Conservation (phyloP, 2,888 invertebrate genomes). For the Pollenia angustigena region DNA sequence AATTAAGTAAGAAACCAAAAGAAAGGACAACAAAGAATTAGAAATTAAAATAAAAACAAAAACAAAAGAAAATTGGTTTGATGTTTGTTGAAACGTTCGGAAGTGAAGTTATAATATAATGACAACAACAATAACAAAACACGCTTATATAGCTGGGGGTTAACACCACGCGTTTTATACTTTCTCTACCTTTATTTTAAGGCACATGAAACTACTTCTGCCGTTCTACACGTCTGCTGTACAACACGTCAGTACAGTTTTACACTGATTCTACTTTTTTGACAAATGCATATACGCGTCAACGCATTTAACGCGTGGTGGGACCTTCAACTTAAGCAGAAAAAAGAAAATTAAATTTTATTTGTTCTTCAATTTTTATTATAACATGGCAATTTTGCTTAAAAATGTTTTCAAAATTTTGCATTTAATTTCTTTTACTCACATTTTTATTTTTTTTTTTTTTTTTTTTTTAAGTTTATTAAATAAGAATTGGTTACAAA, state of each 20-base stretch:
- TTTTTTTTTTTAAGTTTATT: constrained; percentile 56
- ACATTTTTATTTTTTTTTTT: constrained; percentile 35
- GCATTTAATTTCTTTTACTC: constrained; percentile 6
- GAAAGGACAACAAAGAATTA: constrained; percentile 7
- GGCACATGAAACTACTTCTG: no score
- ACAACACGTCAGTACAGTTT: no score
- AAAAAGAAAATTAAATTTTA: no score
- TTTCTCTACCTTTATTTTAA: no score
- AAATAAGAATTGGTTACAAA: constrained; percentile 69
- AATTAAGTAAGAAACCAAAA: constrained; percentile 22
- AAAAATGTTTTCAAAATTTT: constrained; percentile 28
- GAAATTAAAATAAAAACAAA: not conserved
- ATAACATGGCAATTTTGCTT: not conserved
- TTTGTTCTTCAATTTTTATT: constrained; percentile 10
- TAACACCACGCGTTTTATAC: no score
- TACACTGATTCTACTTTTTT: no score
- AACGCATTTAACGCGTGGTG: no score
- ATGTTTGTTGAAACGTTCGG: constrained; percentile 50
- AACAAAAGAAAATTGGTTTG: constrained; percentile 14
- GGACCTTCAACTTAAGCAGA: no score
- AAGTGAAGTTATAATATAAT: constrained; percentile 23
- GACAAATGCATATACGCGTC: no score
- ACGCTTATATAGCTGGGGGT: constrained; percentile 44
- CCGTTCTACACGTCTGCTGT: no score
- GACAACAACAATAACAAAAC: constrained; percentile 30